Evolutionary conservation across 1,140 invertebrate genomes (phyloP), one percentile per base, ranked within the genome.

Genomic region (Oppia nitens): DNA sequence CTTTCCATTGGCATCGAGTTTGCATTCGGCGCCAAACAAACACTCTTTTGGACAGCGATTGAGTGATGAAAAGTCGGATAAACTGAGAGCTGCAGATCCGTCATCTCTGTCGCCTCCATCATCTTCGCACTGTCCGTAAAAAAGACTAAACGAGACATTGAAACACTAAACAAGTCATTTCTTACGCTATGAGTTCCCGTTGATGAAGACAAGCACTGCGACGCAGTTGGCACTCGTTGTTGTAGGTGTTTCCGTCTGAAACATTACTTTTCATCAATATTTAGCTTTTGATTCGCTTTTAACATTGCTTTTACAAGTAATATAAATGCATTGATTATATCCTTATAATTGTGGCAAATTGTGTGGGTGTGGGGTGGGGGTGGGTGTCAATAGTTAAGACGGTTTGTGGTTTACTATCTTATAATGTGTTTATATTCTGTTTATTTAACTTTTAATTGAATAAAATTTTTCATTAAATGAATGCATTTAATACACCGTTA

Each of bases 191-290:
- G 61, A 87, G 78, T 61, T 77, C 76, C 25, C 75, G 76, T 57
- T 80, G 80, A 32, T 78, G 77, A 32, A 81, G 69, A 69, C 90
- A 94, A 2, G 83, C 80, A 6, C 81, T 74, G 61, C 74, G 72
- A 63, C 76, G 74, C 62, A 85, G 71, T 63, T 83, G 77, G 67
- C 84, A 86, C 23, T 78, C 73, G 52, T 79, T 83, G 57, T 79
- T n/a, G 45, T 85, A 93, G 0, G 85, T 90, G 59, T 79, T 77
- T 69, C 83, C 81, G 66, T 90, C 83, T 66, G 81, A 85, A n/a
- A n/a, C n/a, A n/a, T n/a, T n/a, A n/a, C n/a, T n/a, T n/a, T n/a
- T n/a, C n/a, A n/a, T n/a, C n/a, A n/a, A n/a, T n/a, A n/a, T n/a
- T n/a, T n/a, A n/a, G n/a, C n/a, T n/a, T n/a, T n/a, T n/a, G n/a